phyloP scores from a whole-genome alignment of 2,113 vertebrate genomes.

The Caracal caracal region DNA sequence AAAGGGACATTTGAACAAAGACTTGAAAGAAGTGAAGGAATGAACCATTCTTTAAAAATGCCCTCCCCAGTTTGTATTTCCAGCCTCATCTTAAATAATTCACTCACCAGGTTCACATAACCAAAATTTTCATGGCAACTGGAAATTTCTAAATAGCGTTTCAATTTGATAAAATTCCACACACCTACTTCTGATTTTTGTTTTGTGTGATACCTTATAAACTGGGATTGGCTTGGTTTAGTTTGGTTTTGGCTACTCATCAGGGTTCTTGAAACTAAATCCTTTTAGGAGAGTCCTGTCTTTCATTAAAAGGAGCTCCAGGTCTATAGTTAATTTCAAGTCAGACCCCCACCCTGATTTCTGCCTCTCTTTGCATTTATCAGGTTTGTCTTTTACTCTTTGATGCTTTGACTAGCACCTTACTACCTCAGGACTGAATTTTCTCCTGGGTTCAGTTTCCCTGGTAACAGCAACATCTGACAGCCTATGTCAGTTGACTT shows the following conservation, averaged over 20 bases:
- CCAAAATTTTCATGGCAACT: conserved; percentile 25
- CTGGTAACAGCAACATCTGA: background rate
- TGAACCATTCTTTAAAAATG: conserved; percentile 10
- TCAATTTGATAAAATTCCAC: background rate
- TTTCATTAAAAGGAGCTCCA: background rate
- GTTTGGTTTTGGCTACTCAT: conserved; percentile 16
- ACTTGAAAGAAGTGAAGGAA: conserved; percentile 35
- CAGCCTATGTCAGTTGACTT: background rate
- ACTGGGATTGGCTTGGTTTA: background rate
- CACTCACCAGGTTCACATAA: background rate
- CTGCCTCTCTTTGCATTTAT: background rate
- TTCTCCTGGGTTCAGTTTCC: conserved; percentile 15
- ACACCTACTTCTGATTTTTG: background rate
- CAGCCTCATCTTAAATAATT: background rate
- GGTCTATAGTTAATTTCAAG: background rate
- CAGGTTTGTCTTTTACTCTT: conserved; percentile 7
- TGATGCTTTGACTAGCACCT: background rate
- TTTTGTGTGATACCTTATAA: conserved; percentile 24
- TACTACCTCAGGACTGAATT: background rate
- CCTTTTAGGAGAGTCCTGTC: background rate
- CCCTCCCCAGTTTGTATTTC: background rate
- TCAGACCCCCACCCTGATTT: background rate
- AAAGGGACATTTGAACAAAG: background rate
- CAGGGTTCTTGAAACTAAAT: background rate
- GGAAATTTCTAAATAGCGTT: background rate